Base-by-base conservation (phyloP, 2,797 vertebrate genomes). In the Triplophysa bombifrons region DNA sequence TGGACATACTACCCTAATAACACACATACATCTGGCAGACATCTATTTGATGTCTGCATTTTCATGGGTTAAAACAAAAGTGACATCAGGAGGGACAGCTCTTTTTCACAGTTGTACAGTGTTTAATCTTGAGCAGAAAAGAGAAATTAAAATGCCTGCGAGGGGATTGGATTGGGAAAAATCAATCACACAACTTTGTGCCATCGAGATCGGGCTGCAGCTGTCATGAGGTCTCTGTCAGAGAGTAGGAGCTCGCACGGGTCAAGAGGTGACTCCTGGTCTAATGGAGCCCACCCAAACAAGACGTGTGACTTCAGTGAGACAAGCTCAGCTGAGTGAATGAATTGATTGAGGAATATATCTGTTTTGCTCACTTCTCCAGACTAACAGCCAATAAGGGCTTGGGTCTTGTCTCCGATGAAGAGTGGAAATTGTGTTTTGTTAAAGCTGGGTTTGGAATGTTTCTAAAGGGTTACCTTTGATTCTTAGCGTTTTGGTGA, bases 191-290 rank as follows among this genome's bases (percentile, higher is more conserved):
- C 38, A 56, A 55, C 66, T 61, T 76, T 65, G 76, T 19, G 27
- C 34, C 30, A 22, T 50, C 51, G 64, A 70, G 80, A 78, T 82
- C 27, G 22, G 73, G 41, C 58, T 61, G 27, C 58, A 46, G 48
- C 44, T 80, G 72, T 76, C 82, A 53, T 85, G 80, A 75, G 76
- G 75, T 78, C 25, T 73, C 34, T 74, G 78, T 83, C 80, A 74
- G 53, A 68, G 67, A 46, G 64, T 12, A 61, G 27, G 51, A 56
- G 72, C 61, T 4, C 9, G 10, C 25, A 27, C 2, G 51, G 85
- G 85, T 86, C 76, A 83, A 55, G 66, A 80, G 48, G 58, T 76
- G 70, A 77, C 65, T 86, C 46, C 74, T 20, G 48, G n/a, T 73
- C 70, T 44, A 73, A 69, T 71, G 55, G 63, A 83, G 72, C 68